A percentile compares a stretch with the other conserved stretches of the same genome.
These are phyloP conservation scores for Lasaia peninsularis DNA, from an alignment of 1,140 invertebrate species.

Conservation along the genomic window DNA sequence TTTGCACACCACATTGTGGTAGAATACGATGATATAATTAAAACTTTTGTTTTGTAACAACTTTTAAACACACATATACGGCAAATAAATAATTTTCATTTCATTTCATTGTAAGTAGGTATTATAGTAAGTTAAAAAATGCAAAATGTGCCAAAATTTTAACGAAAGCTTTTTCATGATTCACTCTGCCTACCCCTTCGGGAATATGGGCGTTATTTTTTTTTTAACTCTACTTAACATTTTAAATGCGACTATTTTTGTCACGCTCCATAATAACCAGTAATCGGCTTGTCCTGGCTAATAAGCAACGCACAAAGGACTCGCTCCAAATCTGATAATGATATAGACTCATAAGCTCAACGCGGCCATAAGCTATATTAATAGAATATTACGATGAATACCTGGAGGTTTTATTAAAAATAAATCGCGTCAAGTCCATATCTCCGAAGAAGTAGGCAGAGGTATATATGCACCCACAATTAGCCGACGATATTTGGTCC, in stretches of 20 bases:
- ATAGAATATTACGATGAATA: slow-evolving; percentile 1
- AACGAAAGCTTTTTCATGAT: not conserved
- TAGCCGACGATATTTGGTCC: too few relatives aligned
- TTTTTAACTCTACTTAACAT: not conserved
- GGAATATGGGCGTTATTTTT: not conserved
- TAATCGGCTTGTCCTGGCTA: slow-evolving; percentile 22
- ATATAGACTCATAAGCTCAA: slow-evolving; percentile 8
- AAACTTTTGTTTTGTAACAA: too few relatives aligned
- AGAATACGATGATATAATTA: too few relatives aligned
- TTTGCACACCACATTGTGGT: too few relatives aligned
- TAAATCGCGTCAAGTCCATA: too few relatives aligned
- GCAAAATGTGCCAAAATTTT: not conserved
- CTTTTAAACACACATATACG: too few relatives aligned
- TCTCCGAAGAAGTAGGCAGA: too few relatives aligned
- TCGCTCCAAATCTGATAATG: slow-evolving; percentile 19
- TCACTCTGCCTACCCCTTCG: too few relatives aligned
- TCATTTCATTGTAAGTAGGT: not conserved
- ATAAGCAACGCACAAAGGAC: slow-evolving; percentile 14
- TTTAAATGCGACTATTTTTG: not conserved
- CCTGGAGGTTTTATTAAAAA: not conserved
- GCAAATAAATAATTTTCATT: too few relatives aligned
- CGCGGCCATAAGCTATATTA: not conserved
- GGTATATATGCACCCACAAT: too few relatives aligned
- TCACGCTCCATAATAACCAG: not conserved
- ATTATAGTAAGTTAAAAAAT: too few relatives aligned